These are phyloP conservation scores for Lathamus discolor DNA, from an alignment of 2,113 vertebrate species.

Conservation along the genomic window DNA sequence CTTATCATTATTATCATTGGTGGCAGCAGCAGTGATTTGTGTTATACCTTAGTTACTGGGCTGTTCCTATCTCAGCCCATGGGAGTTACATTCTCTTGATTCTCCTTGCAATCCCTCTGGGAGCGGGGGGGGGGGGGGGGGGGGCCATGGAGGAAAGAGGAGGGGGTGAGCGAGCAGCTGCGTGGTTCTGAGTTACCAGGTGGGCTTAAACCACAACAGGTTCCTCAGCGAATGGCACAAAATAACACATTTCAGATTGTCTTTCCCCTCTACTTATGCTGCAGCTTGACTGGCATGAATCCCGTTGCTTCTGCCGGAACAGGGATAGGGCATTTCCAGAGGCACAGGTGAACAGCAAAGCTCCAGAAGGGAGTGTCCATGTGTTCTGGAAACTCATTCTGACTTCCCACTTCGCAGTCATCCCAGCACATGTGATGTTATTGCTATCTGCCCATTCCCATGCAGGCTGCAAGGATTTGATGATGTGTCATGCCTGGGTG, in stretches of 20 bases:
- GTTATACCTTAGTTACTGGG: no score
- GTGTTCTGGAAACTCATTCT: background rate
- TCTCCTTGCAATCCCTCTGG: no score
- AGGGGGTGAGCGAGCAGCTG: background rate
- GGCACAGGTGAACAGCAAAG: background rate
- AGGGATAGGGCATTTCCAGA: background rate
- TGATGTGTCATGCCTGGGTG: fast-evolving
- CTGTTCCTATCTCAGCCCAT: background rate
- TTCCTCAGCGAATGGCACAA: background rate
- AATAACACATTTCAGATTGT: background rate
- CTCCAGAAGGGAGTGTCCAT: background rate
- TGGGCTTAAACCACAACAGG: background rate
- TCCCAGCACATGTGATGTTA: background rate
- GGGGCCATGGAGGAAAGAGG: no score
- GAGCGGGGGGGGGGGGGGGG: no score
- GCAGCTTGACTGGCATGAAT: background rate
- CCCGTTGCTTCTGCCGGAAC: background rate
- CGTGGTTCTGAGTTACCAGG: background rate
- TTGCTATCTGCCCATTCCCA: background rate
- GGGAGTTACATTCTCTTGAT: background rate
- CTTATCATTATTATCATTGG: no score
- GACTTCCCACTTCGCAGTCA: background rate
- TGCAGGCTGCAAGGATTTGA: background rate
- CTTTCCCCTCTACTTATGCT: background rate
- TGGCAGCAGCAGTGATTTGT: no score